These are phyloP conservation scores for Megaceryle torquata DNA, from an alignment of 2,113 vertebrate species.

Conservation along the genomic window DNA sequence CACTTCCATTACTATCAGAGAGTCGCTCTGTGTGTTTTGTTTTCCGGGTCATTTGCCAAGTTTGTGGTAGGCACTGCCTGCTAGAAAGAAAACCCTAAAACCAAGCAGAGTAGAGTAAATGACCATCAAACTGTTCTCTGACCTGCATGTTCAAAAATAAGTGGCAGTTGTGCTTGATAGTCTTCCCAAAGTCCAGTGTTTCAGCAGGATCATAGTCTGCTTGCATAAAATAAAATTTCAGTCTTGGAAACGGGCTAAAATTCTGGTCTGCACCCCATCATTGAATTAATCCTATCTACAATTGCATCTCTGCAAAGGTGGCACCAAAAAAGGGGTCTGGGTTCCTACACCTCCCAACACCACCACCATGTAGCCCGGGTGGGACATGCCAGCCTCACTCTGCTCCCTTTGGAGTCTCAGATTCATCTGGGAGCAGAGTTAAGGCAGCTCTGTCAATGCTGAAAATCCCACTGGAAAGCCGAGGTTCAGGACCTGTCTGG, in stretches of 20 bases:
- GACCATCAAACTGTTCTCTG: not conserved
- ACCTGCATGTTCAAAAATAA: not conserved
- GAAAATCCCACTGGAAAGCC: not conserved
- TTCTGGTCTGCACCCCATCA: not conserved
- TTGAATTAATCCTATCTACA: not conserved
- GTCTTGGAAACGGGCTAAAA: not conserved
- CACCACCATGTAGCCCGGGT: not conserved
- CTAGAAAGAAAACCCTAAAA: not conserved
- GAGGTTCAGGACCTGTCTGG: not conserved
- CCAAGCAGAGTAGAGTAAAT: not conserved
- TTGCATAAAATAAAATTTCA: not conserved
- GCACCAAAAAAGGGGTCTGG: not conserved
- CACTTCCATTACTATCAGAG: not conserved
- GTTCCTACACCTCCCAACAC: not conserved
- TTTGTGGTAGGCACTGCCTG: not conserved
- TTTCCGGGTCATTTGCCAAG: not conserved
- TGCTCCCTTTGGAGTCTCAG: accelerated
- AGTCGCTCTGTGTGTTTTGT: not conserved
- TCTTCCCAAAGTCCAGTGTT: not conserved
- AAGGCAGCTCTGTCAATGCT: not conserved
- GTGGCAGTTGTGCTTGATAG: not conserved
- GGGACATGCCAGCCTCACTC: accelerated
- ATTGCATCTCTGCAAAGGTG: not conserved
- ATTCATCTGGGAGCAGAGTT: accelerated
- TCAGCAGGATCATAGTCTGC: not conserved